Evolutionary conservation across 2,888 invertebrate species (phyloP), one percentile per base, ranked within the genome.

Genomic region (Vannuccia rotundouncinata): DNA sequence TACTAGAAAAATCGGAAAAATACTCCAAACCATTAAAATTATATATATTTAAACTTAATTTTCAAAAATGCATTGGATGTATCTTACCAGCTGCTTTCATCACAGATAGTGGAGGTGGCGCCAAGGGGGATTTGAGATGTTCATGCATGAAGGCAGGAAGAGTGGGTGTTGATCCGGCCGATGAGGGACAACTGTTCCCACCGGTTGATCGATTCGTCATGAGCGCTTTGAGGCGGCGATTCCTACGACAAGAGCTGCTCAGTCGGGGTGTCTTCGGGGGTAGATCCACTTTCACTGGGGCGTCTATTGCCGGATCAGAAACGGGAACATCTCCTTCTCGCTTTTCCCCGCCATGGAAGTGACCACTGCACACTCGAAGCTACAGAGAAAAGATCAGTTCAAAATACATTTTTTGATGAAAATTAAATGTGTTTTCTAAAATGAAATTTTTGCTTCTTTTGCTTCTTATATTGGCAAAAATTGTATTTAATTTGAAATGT

Each of bases 281-380:
- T 0, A 88, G 83, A 78, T 85, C 84, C 5, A 88, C 86, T 29
- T 85, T 85, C 29, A 87, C 80, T 78, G 87, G 88, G 25, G 86
- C 82, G 81, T 88, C 88, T 30, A 87, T 85, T 82, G 85, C 84
- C 0, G 88, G 88, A 84, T 88, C 88, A 10, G 88, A 85, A 0
- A 88, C 88, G 1, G 88, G 88, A 74, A 88, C 86, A 83, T 88
- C 88, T 25, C 88, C 88, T 82, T 88, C 88, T 77, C 83, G 84
- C 83, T 88, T 88, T 82, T 88, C 88, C 25, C 88, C 88, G n/a
- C 87, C 88, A 82, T 84, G 84, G 81, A 88, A 88, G 82, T 88
- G 88, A 25, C 88, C 88, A 25, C 88, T 88, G 82, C 88, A 88
- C 80, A 88, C 88, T 31, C 88, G 85, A 25, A 88, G 84, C 88